Evolutionary conservation across 92 coral and sea anemone species (phyloP).

Genomic region (Scolanthus callimorphus): DNA sequence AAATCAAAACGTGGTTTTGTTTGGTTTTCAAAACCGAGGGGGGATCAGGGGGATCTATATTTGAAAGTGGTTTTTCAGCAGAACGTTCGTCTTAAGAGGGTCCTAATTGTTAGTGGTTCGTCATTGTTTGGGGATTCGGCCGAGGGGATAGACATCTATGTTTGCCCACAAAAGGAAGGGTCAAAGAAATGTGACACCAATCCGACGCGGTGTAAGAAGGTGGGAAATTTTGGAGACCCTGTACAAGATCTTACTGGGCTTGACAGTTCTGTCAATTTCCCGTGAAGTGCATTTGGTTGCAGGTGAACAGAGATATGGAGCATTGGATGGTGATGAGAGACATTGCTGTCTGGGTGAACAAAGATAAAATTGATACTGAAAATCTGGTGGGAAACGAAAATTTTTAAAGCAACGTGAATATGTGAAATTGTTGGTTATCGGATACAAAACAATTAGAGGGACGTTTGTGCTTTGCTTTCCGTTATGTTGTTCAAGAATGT

Average conservation of each 20-base stretch:
- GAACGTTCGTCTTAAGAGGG: constrained; percentile 1
- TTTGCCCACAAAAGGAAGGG: neutral
- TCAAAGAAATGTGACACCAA: constrained; percentile 1
- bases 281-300: constrained; percentile 24
- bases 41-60: constrained; percentile 2
- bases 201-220: neutral
- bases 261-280: constrained; percentile 1
- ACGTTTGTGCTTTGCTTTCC: too few relatives aligned
- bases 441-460: too few relatives aligned
- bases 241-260: constrained; percentile 15
- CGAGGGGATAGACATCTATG: constrained; percentile 1
- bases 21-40: constrained; percentile 14
- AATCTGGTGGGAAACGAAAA: neutral
- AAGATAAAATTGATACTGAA: neutral
- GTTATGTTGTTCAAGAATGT: too few relatives aligned
- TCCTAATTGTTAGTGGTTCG: constrained; percentile 10
- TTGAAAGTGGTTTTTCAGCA: constrained; percentile 13
- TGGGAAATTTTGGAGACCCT: constrained; percentile 24
- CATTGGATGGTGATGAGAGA: constrained; percentile 19
- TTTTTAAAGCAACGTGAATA: too few relatives aligned
- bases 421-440: too few relatives aligned
- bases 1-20: neutral
- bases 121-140: constrained; percentile 6
- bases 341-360: constrained; percentile 20
- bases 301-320: neutral